Evolutionary conservation across 1,140 invertebrate genomes (phyloP), one percentile per base, ranked within the genome.

Genomic region (Piezodorus guildinii): DNA sequence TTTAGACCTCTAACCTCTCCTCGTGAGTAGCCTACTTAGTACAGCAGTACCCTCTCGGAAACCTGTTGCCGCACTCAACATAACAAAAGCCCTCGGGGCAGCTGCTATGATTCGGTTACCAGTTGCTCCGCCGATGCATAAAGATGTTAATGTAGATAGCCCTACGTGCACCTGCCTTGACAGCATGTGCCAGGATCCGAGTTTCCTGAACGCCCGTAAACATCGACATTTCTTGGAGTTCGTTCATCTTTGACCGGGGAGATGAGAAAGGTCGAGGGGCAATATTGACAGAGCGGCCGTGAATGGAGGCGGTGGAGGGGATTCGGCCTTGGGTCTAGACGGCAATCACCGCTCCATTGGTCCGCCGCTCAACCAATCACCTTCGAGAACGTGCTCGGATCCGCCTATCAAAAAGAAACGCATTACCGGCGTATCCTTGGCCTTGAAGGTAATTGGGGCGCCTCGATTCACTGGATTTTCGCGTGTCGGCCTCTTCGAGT

Each of bases 361-460:
- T 56, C 52, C 15, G 21, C 17, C 4, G 14, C 2, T 3, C 4
- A 56, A 23, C 52, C 52, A 56, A 56, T 56, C 52, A 23, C 19
- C 17, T 10, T 56, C 23, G 10, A 25, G 19, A 56, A 16, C 14
- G 52, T 49, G 34, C 46, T 49, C 21, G 46, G 46, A 17, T 49
- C n/a, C 21, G 21, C 46, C 21, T 21, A 49, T 39, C 34, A 1
- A 39, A 39, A 39, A 39, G 21, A 49, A 21, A 49, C 46, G 46
- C 46, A 49, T 49, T 49, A 49, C 46, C 46, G 16, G n/a, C 46
- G 21, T 17, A 49, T 49, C 46, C 46, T 49, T n/a, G 46, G 46
- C 46, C 46, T 49, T 49, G n/a, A 49, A 17, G 46, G 52, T 56
- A 56, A 56, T 56, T 56, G 52, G 52, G 52, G 23, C 52, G 52